Base-by-base conservation (phyloP, 2,797 vertebrate species). In the Thalassophryne amazonica region DNA sequence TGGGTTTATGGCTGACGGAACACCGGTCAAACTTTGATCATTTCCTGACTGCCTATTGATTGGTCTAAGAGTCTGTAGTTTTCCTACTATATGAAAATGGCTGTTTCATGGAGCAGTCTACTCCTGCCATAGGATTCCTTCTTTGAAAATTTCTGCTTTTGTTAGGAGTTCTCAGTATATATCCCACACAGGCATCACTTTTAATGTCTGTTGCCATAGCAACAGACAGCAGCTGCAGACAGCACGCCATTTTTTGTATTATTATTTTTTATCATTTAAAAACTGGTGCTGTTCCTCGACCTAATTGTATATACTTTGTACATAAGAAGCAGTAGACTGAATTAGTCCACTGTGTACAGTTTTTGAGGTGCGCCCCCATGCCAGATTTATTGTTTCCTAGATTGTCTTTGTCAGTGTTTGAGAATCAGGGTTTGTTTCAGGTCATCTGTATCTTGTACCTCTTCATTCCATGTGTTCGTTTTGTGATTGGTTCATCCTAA, bases 171-270 rank as follows among this genome's bases (percentile, higher is more conserved):
- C 52, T 75, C 45, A 21, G 73, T 62, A 16, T 53, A 67, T 78
- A 67, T 70, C 15, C 75, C 86, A 70, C 37, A 67, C 80, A 76
- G 63, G 70, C 64, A 84, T 88, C 75, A 81, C 73, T 79, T 78
- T 76, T 80, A 78, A 75, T 77, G 82, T 86, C 83, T 89, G 87
- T 91, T 86, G 81, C 88, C 81, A 89, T 89, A 78, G 88, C 83
- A 88, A 92, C 82, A 31, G 65, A 56, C 51, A 14, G 64, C 75
- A 46, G 66, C 55, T 12, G 52, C 78, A 82, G 83, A 74, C 71
- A n/a, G 69, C 66, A 41, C 22, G 54, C 60, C 54, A 84, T 82
- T 69, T 79, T 71, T 9, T 10, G 33, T 48, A 67, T 63, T 54
- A 54, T 21, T 31, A 38, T 62, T n/a, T 66, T 21, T 70, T 47